Conservation (phyloP, 2,113 vertebrate genomes). For the Thunnus maccoyii region DNA sequence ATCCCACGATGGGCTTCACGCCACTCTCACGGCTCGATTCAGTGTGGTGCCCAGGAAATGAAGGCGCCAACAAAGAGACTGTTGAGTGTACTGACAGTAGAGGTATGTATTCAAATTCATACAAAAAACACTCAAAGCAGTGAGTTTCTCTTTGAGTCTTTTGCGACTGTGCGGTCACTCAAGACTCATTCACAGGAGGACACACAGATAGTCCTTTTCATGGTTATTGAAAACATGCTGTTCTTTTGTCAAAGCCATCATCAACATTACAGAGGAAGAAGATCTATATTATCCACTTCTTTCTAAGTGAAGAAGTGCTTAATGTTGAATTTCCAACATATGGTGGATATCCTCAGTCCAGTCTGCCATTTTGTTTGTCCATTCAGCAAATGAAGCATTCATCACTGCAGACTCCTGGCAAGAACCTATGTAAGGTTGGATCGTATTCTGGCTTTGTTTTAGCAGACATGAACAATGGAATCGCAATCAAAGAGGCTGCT, state of each 20-base stretch:
- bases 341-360: slow-evolving; percentile 12
- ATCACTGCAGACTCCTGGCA: slow-evolving; percentile 6
- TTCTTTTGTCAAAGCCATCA: slow-evolving; percentile 52
- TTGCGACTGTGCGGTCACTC: slow-evolving; percentile 33
- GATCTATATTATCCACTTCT: slow-evolving; percentile 13
- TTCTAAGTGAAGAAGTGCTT: slow-evolving; percentile 15
- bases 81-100: slow-evolving; percentile 50
- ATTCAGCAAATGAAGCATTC: slow-evolving; percentile 26
- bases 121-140: slow-evolving; percentile 52
- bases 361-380: neutral
- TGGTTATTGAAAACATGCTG: slow-evolving; percentile 45
- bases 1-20: slow-evolving; percentile 45
- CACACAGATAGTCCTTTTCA: slow-evolving; percentile 39
- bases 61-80: slow-evolving; percentile 60
- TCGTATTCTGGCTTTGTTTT: neutral
- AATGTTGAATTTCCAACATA: slow-evolving; percentile 8
- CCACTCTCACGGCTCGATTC: slow-evolving; percentile 63
- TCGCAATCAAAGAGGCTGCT: slow-evolving; percentile 5
- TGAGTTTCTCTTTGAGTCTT: slow-evolving; percentile 41
- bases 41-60: slow-evolving; percentile 41
- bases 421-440: neutral
- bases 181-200: slow-evolving; percentile 51
- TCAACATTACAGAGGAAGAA: slow-evolving; percentile 8
- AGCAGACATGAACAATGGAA: slow-evolving; percentile 6
- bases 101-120: slow-evolving; percentile 72